Evolutionary conservation across 1,140 invertebrate species (phyloP).

Genomic region (Drosophila pseudoobscura): DNA sequence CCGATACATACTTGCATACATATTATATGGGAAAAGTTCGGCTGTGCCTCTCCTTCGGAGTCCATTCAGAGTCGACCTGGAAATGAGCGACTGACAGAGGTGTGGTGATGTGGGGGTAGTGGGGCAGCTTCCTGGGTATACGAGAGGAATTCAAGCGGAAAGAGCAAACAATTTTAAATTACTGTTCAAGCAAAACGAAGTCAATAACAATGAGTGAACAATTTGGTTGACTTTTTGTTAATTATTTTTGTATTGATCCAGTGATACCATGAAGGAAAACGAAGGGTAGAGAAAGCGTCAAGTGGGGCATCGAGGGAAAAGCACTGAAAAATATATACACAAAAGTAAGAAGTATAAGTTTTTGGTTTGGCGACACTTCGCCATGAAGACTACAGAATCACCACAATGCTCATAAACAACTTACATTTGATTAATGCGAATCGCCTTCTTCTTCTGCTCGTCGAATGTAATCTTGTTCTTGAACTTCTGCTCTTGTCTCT

Average conservation of each 20-base stretch:
- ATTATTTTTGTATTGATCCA: background rate
- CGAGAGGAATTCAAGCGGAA: conserved; percentile 25
- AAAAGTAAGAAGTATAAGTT: too few relatives aligned
- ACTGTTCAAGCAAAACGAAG: conserved; percentile 38
- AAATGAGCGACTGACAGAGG: conserved; percentile 27
- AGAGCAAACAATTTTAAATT: conserved; percentile 40
- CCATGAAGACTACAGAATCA: too few relatives aligned
- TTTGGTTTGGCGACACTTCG: too few relatives aligned
- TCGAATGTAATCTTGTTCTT: too few relatives aligned
- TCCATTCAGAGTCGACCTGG: conserved; percentile 34
- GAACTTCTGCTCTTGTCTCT: too few relatives aligned
- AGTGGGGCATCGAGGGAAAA: too few relatives aligned
- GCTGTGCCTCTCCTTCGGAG: conserved; percentile 28
- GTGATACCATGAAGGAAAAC: background rate
- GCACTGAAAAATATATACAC: too few relatives aligned
- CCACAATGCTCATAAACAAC: too few relatives aligned
- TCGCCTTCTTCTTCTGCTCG: too few relatives aligned
- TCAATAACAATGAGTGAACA: conserved; percentile 41
- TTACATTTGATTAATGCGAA: too few relatives aligned
- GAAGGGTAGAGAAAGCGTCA: too few relatives aligned
- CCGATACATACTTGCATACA: background rate
- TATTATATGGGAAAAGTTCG: conserved; percentile 34
- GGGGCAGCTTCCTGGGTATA: conserved; percentile 3
- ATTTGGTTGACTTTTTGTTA: conserved; percentile 27
- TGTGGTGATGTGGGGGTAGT: background rate